A percentile compares a stretch with the other conserved stretches of the same genome.
Conservation (phyloP, 1,140 invertebrate genomes). For the Nautilus pompilius region DNA sequence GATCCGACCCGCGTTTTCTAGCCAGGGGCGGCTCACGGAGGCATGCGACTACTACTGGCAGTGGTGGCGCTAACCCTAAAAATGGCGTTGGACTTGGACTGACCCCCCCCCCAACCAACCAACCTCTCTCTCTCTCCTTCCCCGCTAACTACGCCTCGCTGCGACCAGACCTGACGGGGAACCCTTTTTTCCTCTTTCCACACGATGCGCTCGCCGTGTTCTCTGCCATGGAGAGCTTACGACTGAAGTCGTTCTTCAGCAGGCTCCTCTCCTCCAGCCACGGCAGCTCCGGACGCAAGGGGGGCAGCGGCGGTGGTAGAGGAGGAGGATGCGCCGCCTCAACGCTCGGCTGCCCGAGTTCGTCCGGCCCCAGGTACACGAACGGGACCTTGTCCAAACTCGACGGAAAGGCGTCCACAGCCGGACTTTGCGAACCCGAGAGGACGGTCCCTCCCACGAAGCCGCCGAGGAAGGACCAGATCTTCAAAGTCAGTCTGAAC, state of each 20-base stretch:
- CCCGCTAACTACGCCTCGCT: too few species aligned
- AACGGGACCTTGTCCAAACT: background rate
- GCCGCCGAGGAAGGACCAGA: conserved; percentile 33
- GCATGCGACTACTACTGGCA: too few species aligned
- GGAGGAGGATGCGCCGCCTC: background rate
- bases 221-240: background rate
- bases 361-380: background rate
- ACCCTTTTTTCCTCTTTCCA: too few species aligned
- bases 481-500: conserved; percentile 28
- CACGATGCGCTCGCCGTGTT: too few species aligned
- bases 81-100: too few species aligned
- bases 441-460: conserved; percentile 24
- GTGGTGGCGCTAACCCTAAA: too few species aligned
- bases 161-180: too few species aligned
- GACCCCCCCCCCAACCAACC: too few species aligned
- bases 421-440: background rate
- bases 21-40: too few species aligned
- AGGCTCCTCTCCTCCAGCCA: conserved; percentile 1
- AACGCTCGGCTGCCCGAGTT: background rate
- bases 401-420: too few species aligned
- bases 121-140: too few species aligned
- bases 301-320: background rate
- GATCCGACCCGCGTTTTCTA: too few species aligned
- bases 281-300: background rate
- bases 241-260: background rate